Evolutionary conservation across 2,888 invertebrate genomes (phyloP).

Genomic region (Noctuana brunneofusca): DNA sequence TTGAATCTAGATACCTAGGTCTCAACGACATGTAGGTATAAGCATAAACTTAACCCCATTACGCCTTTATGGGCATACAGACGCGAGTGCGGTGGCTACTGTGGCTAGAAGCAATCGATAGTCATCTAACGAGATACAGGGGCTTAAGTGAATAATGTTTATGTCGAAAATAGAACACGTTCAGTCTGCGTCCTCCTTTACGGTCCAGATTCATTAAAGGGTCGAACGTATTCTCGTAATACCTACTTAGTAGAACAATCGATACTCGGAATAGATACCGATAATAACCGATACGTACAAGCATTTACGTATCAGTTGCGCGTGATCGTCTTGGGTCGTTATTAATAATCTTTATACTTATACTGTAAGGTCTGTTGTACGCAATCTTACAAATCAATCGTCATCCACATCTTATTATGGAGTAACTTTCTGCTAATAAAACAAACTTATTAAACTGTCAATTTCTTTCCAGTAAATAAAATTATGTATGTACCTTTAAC

Average conservation of each 20-base stretch:
- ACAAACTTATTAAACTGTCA: too few relatives aligned
- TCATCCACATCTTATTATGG: too few relatives aligned
- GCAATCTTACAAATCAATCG: too few relatives aligned
- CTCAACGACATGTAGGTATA: background rate
- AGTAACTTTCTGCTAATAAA: too few relatives aligned
- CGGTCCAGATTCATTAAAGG: background rate
- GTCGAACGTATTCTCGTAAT: background rate
- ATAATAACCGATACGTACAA: background rate
- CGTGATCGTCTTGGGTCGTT: background rate
- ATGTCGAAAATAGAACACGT: conserved; percentile 13
- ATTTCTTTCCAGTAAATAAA: too few relatives aligned
- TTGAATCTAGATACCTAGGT: background rate
- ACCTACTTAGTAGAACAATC: too few relatives aligned
- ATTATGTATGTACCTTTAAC: too few relatives aligned
- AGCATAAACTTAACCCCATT: conserved; percentile 4
- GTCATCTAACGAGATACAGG: conserved; percentile 10
- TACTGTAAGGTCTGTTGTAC: too few relatives aligned
- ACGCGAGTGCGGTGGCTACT: conserved; percentile 6
- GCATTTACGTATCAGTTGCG: background rate
- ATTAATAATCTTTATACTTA: background rate
- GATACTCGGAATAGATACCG: background rate
- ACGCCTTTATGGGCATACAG: conserved; percentile 5
- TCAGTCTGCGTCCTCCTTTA: background rate
- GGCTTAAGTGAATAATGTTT: conserved; percentile 26
- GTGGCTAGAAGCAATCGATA: conserved; percentile 18